A percentile compares a stretch with the other conserved stretches of the same genome.
Evolutionary conservation across 2,797 vertebrate genomes (phyloP).

Genomic region (Intellagama lesueurii): DNA sequence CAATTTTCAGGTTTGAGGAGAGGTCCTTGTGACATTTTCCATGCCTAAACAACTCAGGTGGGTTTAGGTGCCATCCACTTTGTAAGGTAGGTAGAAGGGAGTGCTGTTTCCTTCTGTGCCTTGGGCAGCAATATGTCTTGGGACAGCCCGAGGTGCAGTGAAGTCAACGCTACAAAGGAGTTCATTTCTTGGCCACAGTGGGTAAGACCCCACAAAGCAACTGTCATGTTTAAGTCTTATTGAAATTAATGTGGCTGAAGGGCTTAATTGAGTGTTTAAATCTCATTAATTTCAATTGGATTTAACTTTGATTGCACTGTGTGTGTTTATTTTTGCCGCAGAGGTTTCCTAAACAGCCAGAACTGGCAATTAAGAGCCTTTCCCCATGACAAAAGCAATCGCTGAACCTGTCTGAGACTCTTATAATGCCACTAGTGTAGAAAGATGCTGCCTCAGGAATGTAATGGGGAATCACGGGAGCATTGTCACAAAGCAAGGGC

Average conservation of each 20-base stretch:
- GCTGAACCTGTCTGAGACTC: not conserved
- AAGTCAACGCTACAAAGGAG: not conserved
- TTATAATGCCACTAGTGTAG: not conserved
- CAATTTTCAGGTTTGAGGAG: not conserved
- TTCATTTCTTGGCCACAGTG: not conserved
- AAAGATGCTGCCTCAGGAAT: not conserved
- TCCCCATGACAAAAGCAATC: not conserved
- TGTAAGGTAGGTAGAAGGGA: no score
- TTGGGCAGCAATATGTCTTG: not conserved
- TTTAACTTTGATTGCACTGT: conserved; percentile 23
- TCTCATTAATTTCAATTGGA: conserved; percentile 28
- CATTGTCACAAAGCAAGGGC: no score
- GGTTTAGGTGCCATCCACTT: not conserved
- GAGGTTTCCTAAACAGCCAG: conserved; percentile 8
- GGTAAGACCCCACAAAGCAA: not conserved
- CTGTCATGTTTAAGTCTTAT: conserved; percentile 5
- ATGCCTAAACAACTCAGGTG: not conserved
- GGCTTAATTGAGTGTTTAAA: conserved; percentile 4
- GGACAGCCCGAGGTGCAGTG: not conserved
- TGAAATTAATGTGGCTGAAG: conserved; percentile 20
- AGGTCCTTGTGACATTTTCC: not conserved
- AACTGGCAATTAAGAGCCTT: not conserved
- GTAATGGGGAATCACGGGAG: not conserved
- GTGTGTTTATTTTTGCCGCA: not conserved
- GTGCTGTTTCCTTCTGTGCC: not conserved